phyloP scores from a whole-genome alignment of 2,113 vertebrate genomes.

The Sphyrna mokarran region DNA sequence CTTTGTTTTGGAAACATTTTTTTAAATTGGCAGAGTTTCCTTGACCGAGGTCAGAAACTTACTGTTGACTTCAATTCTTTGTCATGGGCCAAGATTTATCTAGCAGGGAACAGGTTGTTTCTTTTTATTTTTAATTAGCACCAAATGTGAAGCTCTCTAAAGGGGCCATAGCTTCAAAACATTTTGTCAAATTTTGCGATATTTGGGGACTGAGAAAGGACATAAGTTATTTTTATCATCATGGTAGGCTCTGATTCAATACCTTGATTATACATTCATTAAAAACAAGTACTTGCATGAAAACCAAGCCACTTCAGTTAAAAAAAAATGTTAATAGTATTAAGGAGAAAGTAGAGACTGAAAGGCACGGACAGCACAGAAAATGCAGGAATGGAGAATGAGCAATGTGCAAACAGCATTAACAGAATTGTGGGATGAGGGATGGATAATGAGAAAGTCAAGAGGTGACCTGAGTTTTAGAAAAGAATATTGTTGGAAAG shows the following conservation, averaged over 20 bases:
- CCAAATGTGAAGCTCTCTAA: background rate
- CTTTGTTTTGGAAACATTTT: conserved; percentile 25
- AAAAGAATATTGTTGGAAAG: background rate
- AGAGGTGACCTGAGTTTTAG: background rate
- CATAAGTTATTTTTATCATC: background rate
- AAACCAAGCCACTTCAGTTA: background rate
- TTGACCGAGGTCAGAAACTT: background rate
- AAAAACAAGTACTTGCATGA: background rate
- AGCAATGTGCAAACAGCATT: background rate
- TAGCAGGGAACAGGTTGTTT: conserved; percentile 2
- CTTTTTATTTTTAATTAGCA: background rate
- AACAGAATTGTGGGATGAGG: background rate
- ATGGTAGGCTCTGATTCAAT: background rate
- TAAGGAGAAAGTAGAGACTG: background rate
- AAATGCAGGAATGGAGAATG: background rate
- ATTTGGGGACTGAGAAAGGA: background rate
- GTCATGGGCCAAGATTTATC: background rate
- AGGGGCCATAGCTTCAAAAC: background rate
- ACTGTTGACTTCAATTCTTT: background rate
- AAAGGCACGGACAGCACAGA: background rate
- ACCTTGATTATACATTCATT: background rate
- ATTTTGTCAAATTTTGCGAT: background rate
- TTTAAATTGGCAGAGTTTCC: conserved; percentile 19
- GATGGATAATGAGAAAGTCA: background rate
- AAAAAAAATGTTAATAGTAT: no score